These are phyloP conservation scores for Rynchops niger DNA, from an alignment of 2,113 vertebrate species.

Conservation along the genomic window DNA sequence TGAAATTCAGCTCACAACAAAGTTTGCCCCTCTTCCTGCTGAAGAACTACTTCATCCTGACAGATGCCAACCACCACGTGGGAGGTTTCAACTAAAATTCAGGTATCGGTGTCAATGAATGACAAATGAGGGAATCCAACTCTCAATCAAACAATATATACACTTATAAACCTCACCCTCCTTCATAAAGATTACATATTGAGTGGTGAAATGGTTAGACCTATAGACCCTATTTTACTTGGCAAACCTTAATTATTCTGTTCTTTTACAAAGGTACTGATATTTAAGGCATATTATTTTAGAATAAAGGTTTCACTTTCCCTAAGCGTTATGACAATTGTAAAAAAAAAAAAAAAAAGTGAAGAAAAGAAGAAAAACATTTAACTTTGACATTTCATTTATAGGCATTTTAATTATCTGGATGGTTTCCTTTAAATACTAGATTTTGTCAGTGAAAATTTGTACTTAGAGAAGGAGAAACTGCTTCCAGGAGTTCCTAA, in stretches of 20 bases:
- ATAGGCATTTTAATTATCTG: constrained; percentile 81
- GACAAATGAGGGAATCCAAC: constrained; percentile 26
- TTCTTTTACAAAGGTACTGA: constrained; percentile 53
- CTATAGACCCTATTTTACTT: constrained; percentile 55
- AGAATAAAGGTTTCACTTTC: constrained; percentile 70
- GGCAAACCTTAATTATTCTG: constrained; percentile 68
- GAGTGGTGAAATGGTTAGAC: constrained; percentile 5
- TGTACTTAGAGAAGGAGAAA: constrained; percentile 74
- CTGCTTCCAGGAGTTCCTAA: constrained; percentile 74
- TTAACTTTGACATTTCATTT: constrained; percentile 81
- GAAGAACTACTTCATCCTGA: background rate
- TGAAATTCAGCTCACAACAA: background rate
- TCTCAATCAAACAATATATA: constrained; percentile 64
- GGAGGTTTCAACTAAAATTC: constrained; percentile 37
- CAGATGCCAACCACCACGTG: background rate
- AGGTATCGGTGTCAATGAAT: constrained; percentile 22
- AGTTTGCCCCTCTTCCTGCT: background rate
- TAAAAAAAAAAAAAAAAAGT: background rate
- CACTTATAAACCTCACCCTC: constrained; percentile 8
- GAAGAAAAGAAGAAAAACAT: constrained; percentile 58
- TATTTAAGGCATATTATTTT: constrained; percentile 73
- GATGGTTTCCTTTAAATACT: constrained; percentile 79
- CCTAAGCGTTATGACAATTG: too few relatives aligned
- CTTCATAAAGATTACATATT: constrained; percentile 63
- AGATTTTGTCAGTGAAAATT: constrained; percentile 73